Conservation (phyloP, 2,888 invertebrate species). For the Isoperla grammatica region DNA sequence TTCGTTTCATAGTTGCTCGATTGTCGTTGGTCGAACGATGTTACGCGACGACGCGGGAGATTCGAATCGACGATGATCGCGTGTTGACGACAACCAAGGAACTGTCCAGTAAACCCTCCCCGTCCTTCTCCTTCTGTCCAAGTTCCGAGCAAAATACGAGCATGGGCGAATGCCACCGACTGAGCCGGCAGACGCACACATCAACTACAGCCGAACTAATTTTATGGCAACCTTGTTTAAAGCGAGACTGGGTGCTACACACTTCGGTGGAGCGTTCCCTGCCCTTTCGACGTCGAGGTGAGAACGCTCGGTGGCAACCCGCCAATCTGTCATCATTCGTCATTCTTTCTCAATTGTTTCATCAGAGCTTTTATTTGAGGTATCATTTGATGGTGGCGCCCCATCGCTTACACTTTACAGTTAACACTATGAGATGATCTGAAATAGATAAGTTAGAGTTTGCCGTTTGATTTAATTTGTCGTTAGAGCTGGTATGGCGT, state of each 20-base stretch:
- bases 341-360: slow-evolving; percentile 5
- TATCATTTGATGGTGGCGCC: too few relatives aligned
- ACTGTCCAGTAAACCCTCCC: slow-evolving; percentile 1
- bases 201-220: neutral
- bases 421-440: too few relatives aligned
- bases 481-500: too few relatives aligned
- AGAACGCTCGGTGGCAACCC: neutral
- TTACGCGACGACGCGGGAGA: neutral
- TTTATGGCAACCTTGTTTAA: neutral
- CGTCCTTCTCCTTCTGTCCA: neutral
- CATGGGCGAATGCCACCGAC: slow-evolving; percentile 3
- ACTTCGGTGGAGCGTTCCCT: neutral
- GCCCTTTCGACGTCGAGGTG: slow-evolving; percentile 4
- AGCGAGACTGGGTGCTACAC: neutral
- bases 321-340: neutral
- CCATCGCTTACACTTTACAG: too few relatives aligned
- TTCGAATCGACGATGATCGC: neutral
- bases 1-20: slow-evolving; percentile 10
- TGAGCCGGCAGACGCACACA: too few relatives aligned
- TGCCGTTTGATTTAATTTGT: too few relatives aligned
- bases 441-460: too few relatives aligned
- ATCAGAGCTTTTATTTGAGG: neutral
- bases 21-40: neutral
- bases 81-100: neutral
- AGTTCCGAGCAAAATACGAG: neutral